Evolutionary conservation across 2,797 vertebrate genomes (phyloP).

Genomic region (Rhinichthys osculus): DNA sequence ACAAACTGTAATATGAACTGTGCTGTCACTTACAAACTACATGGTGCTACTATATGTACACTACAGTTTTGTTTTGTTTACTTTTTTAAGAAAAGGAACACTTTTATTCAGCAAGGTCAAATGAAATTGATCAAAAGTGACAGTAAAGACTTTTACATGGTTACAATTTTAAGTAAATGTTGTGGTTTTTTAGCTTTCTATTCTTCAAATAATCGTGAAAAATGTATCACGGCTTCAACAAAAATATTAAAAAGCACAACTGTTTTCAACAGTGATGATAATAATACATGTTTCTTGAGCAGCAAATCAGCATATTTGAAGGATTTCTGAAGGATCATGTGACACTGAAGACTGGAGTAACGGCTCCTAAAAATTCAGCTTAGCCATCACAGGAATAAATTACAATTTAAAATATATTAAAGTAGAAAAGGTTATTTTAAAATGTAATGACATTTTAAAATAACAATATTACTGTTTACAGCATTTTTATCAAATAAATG

Average conservation of each 20-base stretch:
- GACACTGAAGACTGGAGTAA: not conserved
- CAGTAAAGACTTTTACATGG: not conserved
- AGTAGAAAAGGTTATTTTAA: not conserved
- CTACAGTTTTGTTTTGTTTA: not conserved
- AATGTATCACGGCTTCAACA: not conserved
- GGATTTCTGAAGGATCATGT: not conserved
- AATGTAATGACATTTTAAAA: not conserved
- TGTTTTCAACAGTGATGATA: not conserved
- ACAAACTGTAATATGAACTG: not conserved
- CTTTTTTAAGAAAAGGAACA: not conserved
- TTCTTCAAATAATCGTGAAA: not conserved
- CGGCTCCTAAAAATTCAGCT: not conserved
- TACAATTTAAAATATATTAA: not conserved
- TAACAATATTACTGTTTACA: not conserved
- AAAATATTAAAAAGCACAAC: not conserved
- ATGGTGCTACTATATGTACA: not conserved
- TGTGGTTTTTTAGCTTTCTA: not conserved
- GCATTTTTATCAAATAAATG: not conserved
- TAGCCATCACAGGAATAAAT: not conserved
- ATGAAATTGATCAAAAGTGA: not conserved
- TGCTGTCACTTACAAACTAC: not conserved
- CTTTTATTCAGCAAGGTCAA: not conserved
- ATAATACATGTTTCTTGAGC: not conserved
- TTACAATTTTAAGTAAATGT: not conserved
- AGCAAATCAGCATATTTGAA: not conserved